Evolutionary conservation across 2,113 vertebrate species (phyloP).

Genomic region (Myotis brandtii): DNA sequence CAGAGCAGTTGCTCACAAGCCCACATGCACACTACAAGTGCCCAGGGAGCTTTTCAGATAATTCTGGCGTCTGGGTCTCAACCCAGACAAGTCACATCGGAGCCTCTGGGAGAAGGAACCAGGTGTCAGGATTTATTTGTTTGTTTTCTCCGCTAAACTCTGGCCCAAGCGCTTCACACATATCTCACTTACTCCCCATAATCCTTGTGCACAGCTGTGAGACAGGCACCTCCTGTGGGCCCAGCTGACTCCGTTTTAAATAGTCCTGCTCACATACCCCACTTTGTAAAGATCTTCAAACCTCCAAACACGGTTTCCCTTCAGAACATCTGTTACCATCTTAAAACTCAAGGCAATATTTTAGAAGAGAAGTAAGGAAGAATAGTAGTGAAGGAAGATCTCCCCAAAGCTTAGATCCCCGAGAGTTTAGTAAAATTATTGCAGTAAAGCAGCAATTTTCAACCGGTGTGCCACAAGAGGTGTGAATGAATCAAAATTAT

Average conservation of each 20-base stretch:
- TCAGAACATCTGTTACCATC: constrained; percentile 18
- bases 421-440: neutral
- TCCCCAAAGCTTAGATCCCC: neutral
- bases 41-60: neutral
- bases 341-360: neutral
- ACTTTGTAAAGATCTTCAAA: neutral
- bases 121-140: neutral
- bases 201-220: neutral
- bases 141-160: neutral
- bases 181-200: neutral
- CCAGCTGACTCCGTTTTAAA: neutral
- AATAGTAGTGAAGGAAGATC: neutral
- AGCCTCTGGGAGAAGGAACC: neutral
- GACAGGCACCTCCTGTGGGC: neutral
- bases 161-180: neutral
- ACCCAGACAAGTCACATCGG: neutral
- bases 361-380: neutral
- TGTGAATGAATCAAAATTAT: neutral
- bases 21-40: neutral
- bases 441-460: neutral
- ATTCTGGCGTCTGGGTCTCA: neutral
- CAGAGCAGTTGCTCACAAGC: neutral
- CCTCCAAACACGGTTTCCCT: neutral
- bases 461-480: neutral
- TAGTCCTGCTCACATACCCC: neutral